These are phyloP conservation scores for Recurvirostra avosetta DNA, from an alignment of 2,113 vertebrate species.

Conservation along the genomic window DNA sequence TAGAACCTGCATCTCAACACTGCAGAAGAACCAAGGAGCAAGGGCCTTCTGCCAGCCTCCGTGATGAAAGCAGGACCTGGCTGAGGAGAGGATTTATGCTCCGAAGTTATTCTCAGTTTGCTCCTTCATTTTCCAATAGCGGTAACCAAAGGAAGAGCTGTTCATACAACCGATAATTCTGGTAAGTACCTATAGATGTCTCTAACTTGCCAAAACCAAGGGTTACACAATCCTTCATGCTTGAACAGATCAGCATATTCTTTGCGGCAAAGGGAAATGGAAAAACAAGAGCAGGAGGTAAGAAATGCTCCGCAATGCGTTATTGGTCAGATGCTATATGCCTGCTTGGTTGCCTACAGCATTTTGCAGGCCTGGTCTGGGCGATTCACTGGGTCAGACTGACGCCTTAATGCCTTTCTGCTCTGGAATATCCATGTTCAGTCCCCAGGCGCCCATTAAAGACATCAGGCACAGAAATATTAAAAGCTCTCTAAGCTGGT, in stretches of 20 bases:
- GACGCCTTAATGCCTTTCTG: background rate
- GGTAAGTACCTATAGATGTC: background rate
- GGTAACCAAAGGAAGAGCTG: background rate
- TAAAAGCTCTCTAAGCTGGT: constrained; percentile 25
- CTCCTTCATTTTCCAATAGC: background rate
- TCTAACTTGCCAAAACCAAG: background rate
- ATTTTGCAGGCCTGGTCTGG: background rate
- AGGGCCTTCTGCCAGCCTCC: background rate
- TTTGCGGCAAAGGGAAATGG: background rate
- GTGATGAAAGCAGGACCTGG: background rate
- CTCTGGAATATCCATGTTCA: background rate
- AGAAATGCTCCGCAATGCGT: background rate
- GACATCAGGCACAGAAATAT: background rate
- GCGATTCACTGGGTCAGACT: background rate
- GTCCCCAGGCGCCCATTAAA: background rate
- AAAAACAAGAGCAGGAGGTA: background rate
- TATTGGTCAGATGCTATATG: background rate
- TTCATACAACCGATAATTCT: background rate
- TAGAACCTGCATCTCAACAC: background rate
- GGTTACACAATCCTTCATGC: background rate
- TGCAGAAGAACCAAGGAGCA: background rate
- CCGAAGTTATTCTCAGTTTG: background rate
- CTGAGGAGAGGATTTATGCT: background rate
- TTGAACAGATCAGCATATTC: background rate
- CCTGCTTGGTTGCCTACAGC: background rate